Evolutionary conservation across 2,888 invertebrate species (phyloP), one percentile per base, ranked within the genome.

Genomic region (Anoplius nigerrimus): DNA sequence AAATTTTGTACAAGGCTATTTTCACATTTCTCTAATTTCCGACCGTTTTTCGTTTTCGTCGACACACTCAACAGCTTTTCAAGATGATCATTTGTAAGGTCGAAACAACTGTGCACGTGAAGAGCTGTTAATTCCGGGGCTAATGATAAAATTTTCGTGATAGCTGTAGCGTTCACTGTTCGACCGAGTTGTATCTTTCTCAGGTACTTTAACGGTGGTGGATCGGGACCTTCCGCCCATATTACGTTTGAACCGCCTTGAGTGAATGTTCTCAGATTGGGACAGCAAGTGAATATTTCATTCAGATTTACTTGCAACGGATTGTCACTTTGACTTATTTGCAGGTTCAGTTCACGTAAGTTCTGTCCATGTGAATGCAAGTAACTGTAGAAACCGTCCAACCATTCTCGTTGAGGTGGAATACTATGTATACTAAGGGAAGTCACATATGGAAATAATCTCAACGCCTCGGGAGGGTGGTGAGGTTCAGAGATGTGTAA

Each of bases 401-500:
- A 66, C 89, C 89, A 89, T 55, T 86, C 79, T 4, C 78, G 78
- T 18, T 85, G 82, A 0, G 86, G 72, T 0, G 89, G 89, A 16
- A 89, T 86, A 11, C 84, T 81, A 56, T 89, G 88, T 3, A 90
- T 76, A 48, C 82, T 88, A 42, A 89, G 79, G 5, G 84, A 85
- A 0, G 89, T 86, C 18, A 90, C 76, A 21, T 80, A 82, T 0
- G 88, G 86, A 59, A 90, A 88, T 1, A 88, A 72, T 45, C 82
- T 72, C 6, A 89, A 75, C 2, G 86, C 85, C 57, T 86, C 84
- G 0, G 89, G 88, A 6, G 88, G 83, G 78, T 89, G 89, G 69
- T 87, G 84, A 0, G 89, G 89, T 65, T 89, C 89, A 0, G 84
- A 84, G 18, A 90, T 88, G 54, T 87, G 86, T 4, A 90, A 79